Evolutionary conservation across 2,797 vertebrate genomes (phyloP), one percentile per base, ranked within the genome.

Genomic region (Hydrolagus colliei): DNA sequence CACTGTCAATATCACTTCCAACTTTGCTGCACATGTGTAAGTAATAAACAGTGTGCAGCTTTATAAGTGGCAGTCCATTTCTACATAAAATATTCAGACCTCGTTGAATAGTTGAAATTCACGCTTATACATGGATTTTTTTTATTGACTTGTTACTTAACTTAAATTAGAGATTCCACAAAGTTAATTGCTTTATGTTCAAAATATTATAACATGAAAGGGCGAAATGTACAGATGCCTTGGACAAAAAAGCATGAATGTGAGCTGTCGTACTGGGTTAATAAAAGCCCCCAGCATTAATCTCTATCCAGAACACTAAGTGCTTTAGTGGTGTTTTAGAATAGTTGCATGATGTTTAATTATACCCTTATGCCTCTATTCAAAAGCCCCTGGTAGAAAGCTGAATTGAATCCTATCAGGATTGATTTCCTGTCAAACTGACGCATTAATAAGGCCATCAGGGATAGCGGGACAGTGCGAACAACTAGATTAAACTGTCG

Each of bases 381-480:
- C 86, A 86, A 6, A 80, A 86, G 6, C 61, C 71, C 87, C 87
- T 88, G 27, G 68, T 18, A 11, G 22, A 35, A 86, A 82, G 8
- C 73, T 86, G 75, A 87, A 89, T 87, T 86, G 76, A 73, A 86
- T 87, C 88, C 78, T 78, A 86, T 86, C 75, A 87, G 27, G 72
- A 86, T 0, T 75, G 73, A 62, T 72, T 87, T 13, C 41, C 32
- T 75, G 35, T 77, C 86, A 87, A 86, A 87, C 87, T 87, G 73
- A 78, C 86, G 59, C 35, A 84, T 86, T 86, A 80, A 78, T 73
- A 87, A 85, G 75, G 3, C 22, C 32, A 86, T 75, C 87, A 86
- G 68, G 88, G 86, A 85, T 11, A 65, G 16, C 12, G 68, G 85
- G 59, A 82, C 65, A 85, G 79, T 77, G 73, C 75, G 72, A 85